Evolutionary conservation across 2,888 invertebrate genomes (phyloP), one percentile per base, ranked within the genome.

Genomic region (Hedya salicella): DNA sequence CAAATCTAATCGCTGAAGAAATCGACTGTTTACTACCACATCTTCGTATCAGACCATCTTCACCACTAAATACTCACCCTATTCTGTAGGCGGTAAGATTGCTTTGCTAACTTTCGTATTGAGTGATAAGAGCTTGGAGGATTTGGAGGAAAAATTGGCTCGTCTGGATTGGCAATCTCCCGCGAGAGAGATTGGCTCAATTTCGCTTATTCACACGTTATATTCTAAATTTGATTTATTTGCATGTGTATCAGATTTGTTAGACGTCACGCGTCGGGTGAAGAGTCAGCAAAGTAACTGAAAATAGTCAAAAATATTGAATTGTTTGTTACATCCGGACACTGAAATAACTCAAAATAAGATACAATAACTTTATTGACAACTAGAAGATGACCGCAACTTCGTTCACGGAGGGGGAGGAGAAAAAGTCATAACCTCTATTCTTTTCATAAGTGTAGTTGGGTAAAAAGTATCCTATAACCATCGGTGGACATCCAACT

Each of bases 181-280:
- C 32, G 44, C 57, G 32, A 57, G 44, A 42, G 57, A 46, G 57
- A 57, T 57, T 57, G 57, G 57, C 57, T 46, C 57, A 57, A 57
- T 57, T 44, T 42, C 44, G 44, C 16, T 46, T 57, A 46, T 57
- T 57, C 57, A 32, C 32, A 17, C 30, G 44, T 57, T 57, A 57
- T 57, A 57, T 57, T 57, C 44, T 57, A 46, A 30, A 57, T 57
- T 57, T 46, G 57, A 57, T 57, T 57, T 57, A 42, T 11, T 44
- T 32, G 19, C 13, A 21, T 52, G 16, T 42, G 21, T 56, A 42
- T 57, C 57, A 13, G 17, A 57, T 46, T 57, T 46, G 57, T 46
- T 57, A 19, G 44, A 57, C n/a, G 44, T 57, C 57, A 46, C 57
- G 57, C 46, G 16, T 11, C 56, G 30, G 17, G 11, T 40, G 32